Conservation (phyloP, 2,797 vertebrate genomes). For the Hylomyscus alleni region DNA sequence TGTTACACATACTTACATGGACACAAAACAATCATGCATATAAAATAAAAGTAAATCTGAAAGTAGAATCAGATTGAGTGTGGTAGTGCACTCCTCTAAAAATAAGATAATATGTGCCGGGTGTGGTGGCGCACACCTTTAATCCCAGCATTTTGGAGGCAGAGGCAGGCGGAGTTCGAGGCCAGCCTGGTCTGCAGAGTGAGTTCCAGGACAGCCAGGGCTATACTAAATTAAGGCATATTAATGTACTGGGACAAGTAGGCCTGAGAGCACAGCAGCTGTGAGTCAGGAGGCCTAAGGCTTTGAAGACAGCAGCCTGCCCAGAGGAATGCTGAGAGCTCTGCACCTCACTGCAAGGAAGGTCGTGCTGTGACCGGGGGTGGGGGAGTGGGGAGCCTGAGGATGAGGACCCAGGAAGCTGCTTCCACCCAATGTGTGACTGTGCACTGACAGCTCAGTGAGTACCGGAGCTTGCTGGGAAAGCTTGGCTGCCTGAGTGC, state of each 20-base stretch:
- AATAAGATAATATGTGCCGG: neutral
- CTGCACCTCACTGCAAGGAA: neutral
- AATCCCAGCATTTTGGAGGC: too few relatives aligned
- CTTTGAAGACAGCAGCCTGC: too few relatives aligned
- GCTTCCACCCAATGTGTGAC: neutral
- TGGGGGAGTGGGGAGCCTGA: neutral
- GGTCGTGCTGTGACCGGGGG: neutral
- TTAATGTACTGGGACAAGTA: neutral
- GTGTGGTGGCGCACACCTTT: too few relatives aligned
- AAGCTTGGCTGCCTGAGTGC: neutral
- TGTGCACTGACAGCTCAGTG: neutral
- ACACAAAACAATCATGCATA: neutral
- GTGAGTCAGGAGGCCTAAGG: too few relatives aligned
- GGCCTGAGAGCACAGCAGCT: neutral
- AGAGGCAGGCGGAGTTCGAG: too few relatives aligned
- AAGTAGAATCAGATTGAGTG: neutral
- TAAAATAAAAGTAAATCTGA: neutral
- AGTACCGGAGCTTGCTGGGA: neutral
- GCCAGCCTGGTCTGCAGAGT: too few relatives aligned
- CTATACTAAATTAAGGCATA: neutral
- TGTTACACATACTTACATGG: neutral
- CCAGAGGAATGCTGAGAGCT: too few relatives aligned
- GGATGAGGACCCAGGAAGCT: accelerated
- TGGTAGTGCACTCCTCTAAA: neutral
- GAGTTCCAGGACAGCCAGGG: too few relatives aligned